Base-by-base conservation (phyloP, 2,113 vertebrate species). In the Anarrhichthys ocellatus region DNA sequence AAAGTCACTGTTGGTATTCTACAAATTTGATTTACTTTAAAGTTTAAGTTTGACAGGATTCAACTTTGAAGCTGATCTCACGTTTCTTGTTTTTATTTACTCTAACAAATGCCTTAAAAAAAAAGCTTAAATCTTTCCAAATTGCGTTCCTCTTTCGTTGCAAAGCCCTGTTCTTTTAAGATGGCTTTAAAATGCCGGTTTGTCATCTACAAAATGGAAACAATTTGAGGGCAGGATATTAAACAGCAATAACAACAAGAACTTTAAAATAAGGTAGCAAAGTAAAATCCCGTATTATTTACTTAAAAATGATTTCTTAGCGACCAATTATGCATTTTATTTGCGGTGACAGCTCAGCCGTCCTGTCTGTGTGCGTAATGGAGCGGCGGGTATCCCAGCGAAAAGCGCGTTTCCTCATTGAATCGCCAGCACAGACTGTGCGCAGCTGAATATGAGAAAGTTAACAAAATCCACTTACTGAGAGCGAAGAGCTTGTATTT, bases 381-480 rank as follows among this genome's bases (percentile, higher is more conserved):
- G 58, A 73, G 70, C 66, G 9, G n/a, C 34, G 22, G 77, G 54
- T 38, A 5, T 82, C 68, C 61, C 56, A 3, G 54, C 2, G 6
- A 79, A 76, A 81, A 58, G 42, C 81, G 70, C 62, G 78, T 74
- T 85, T 82, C 87, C 81, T 67, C n/a, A 46, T 82, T 73, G 38
- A 70, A 73, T 78, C 75, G 14, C 42, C 14, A 3, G 42, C 1
- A 76, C 38, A 4, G 29, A 63, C 40, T 11, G 67, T 24, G 50
- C 1, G 68, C 66, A 48, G 63, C 56, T 22, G 22, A 36, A 38
- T 13, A 17, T 27, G 59, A 75, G 3, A 32, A 69, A 77, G 68
- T 88, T 82, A 80, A 22, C 29, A 65, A 86, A 92, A 48, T 87
- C 83, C 87, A 95, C 94, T 95, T 95, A 96, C 95, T 90, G 79